Conservation (phyloP, 2,888 invertebrate species). For the Cheilosia vulpina region DNA sequence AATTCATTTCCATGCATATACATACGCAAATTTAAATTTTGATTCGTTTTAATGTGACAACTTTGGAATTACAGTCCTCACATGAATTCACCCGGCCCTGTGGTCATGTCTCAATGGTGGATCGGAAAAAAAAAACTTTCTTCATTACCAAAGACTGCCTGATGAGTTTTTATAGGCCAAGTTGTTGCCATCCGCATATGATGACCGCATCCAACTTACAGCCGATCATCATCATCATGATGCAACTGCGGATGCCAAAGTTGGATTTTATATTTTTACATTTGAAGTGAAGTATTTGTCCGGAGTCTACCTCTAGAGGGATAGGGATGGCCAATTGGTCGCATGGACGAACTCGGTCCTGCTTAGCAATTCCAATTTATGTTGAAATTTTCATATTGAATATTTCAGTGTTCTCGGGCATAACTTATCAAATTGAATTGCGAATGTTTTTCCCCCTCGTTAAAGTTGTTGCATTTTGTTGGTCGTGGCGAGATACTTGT, state of each 20-base stretch:
- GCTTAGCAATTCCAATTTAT: slow-evolving; percentile 62
- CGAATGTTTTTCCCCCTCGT: background rate
- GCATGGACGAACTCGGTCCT: slow-evolving; percentile 24
- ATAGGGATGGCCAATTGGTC: background rate
- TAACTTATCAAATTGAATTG: slow-evolving; percentile 57
- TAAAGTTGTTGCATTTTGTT: slow-evolving; percentile 16
- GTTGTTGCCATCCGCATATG: slow-evolving; percentile 16
- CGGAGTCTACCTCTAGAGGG: background rate
- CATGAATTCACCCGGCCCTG: slow-evolving; percentile 4
- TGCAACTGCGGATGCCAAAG: slow-evolving; percentile 26
- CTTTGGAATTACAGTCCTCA: slow-evolving; percentile 35
- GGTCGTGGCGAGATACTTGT: background rate
- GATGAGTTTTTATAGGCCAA: slow-evolving; percentile 58
- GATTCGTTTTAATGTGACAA: slow-evolving; percentile 63
- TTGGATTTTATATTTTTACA: slow-evolving; percentile 40
- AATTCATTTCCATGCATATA: slow-evolving; percentile 3
- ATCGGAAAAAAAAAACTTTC: slow-evolving; percentile 15
- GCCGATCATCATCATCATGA: slow-evolving; percentile 16
- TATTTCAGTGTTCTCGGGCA: slow-evolving; percentile 49
- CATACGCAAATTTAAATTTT: slow-evolving; percentile 47
- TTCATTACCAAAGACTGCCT: slow-evolving; percentile 46
- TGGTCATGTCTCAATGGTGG: background rate
- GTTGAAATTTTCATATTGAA: slow-evolving; percentile 55
- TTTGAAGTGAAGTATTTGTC: slow-evolving; percentile 30
- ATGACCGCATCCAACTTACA: slow-evolving; percentile 15